Conservation (phyloP, 2,113 vertebrate genomes). For the Alexandromys fortis region DNA sequence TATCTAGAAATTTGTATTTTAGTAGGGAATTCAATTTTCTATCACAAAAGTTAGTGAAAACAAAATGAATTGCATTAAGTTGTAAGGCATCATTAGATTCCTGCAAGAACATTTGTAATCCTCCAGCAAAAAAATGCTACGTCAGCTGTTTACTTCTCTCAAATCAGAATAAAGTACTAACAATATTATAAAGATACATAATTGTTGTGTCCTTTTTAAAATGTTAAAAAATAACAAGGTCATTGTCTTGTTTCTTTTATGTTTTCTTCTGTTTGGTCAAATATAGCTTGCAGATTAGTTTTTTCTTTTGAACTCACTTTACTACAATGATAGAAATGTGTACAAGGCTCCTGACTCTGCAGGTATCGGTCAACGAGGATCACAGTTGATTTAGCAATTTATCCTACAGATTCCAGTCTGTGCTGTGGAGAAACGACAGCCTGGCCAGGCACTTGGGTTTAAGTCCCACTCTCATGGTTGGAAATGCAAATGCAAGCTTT, state of each 20-base stretch:
- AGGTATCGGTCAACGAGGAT: background rate
- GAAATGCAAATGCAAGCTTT: conserved; percentile 28
- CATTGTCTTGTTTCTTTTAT: background rate
- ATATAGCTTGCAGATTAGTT: background rate
- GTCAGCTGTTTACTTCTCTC: background rate
- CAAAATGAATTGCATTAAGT: background rate
- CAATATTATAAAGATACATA: background rate
- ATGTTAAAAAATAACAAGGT: background rate
- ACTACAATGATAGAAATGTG: background rate
- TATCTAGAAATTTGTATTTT: background rate
- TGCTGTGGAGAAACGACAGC: background rate
- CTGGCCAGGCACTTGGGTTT: background rate
- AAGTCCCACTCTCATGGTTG: background rate
- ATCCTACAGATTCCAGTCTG: background rate
- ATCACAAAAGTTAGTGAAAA: background rate
- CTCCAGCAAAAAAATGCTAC: background rate
- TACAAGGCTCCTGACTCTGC: background rate
- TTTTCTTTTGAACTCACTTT: conserved; percentile 15
- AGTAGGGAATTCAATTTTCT: background rate
- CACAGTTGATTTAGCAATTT: background rate
- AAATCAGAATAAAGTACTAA: background rate
- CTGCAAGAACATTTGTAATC: background rate
- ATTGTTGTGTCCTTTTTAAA: background rate
- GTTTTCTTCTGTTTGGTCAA: conserved; percentile 15
- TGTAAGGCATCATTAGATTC: background rate